Evolutionary conservation across 2,113 vertebrate species (phyloP).

Genomic region (Zosterops borbonicus): DNA sequence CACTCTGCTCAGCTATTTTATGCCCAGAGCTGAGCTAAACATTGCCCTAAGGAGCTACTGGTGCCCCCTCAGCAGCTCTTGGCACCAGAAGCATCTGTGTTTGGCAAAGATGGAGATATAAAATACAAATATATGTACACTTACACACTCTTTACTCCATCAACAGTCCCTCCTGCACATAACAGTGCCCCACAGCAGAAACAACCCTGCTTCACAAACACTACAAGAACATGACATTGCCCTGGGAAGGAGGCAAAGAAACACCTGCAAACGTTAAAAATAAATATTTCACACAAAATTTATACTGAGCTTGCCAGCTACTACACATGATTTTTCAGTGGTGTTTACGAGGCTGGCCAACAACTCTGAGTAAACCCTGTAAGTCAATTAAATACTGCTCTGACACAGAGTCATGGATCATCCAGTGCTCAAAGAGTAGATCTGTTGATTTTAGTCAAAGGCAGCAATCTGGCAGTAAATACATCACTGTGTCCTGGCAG

Average conservation of each 20-base stretch:
- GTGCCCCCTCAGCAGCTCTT: background rate
- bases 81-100: background rate
- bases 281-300: background rate
- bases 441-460: background rate
- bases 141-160: background rate
- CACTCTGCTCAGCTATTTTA: background rate
- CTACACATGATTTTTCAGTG: background rate
- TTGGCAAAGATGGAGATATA: accelerated
- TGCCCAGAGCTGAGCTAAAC: background rate
- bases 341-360: background rate
- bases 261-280: background rate
- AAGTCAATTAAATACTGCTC: background rate
- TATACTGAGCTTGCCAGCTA: background rate
- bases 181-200: background rate
- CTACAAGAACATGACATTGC: background rate
- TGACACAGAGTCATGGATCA: background rate
- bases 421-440: background rate
- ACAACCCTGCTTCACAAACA: background rate
- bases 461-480: background rate
- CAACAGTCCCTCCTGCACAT: background rate
- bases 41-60: background rate
- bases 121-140: background rate
- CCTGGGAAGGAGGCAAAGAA: background rate
- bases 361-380: background rate
- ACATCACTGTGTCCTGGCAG: background rate